phyloP scores from a whole-genome alignment of 2,113 vertebrate species.

The Gallinago jamesoni region DNA sequence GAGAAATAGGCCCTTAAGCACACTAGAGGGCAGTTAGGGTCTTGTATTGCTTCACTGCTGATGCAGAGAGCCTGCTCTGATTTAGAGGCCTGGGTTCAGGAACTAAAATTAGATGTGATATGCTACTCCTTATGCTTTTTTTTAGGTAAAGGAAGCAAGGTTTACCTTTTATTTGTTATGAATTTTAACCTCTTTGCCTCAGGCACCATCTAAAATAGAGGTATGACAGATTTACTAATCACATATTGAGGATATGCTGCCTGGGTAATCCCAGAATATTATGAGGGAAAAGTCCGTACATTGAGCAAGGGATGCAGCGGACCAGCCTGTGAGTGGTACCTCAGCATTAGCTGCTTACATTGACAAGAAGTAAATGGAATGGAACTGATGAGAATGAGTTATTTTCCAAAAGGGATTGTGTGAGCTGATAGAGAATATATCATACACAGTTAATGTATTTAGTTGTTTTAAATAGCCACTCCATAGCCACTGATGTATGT shows the following conservation, averaged over 20 bases:
- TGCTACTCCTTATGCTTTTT: neutral
- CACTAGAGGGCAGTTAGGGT: constrained; percentile 62
- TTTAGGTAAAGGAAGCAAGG: neutral
- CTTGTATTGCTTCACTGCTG: neutral
- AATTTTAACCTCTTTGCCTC: neutral
- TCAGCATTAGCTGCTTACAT: neutral
- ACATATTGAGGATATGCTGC: neutral
- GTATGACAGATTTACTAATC: neutral
- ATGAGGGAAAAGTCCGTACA: neutral
- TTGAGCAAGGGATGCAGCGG: neutral
- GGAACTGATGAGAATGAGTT: neutral
- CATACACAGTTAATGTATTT: neutral
- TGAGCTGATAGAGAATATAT: neutral
- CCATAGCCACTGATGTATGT: neutral
- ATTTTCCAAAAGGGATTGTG: neutral
- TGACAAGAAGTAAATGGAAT: neutral
- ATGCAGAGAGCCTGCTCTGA: neutral
- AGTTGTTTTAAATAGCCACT: neutral
- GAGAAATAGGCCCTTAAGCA: constrained; percentile 3
- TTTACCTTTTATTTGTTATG: neutral
- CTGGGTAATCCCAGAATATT: neutral
- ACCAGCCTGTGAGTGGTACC: neutral
- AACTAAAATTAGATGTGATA: neutral
- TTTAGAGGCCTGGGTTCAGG: neutral
- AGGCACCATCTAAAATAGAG: neutral